Base-by-base conservation (phyloP, 2,888 invertebrate genomes). In the Torymus tubicola region DNA sequence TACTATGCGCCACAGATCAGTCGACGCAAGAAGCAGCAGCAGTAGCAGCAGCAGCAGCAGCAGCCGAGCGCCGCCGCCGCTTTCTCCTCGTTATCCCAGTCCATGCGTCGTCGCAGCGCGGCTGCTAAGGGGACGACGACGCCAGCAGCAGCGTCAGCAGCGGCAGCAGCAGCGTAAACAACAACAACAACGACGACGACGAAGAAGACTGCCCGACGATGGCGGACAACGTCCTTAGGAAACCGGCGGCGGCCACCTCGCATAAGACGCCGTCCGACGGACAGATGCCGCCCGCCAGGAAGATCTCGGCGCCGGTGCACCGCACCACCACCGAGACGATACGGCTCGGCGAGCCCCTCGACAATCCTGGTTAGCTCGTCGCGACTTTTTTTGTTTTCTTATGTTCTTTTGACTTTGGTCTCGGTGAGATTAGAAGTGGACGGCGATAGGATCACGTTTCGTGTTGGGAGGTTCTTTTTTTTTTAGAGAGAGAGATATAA, bases 21-120 rank as follows among this genome's bases (percentile, higher is more conserved):
- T 42, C 42, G 42, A 42, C 42, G 42, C 42, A 42, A 42, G 42
- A 42, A 42, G 42, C 8, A 42, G 42, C 42, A 42, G 80, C 91
- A 93, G 83, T 91, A 92, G 84, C 92, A 93, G 84, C 92, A 92
- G 85, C 92, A 92, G 85, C 89, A 92, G 79, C 92, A 92, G 85
- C 92, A 88, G 81, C 89, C 91, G 76, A 88, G 89, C 71, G 85
- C 86, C 50, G 55, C 13, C 55, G 42, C 16, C 14, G 42, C 42
- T 42, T 42, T 42, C 42, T 42, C 42, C 42, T 42, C 42, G 42
- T 42, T 42, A 42, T 42, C 8, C 42, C 42, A 42, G 42, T 42
- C 42, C 42, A 5, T 8, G 42, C 42, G 42, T 42, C 42, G 42
- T 42, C 10, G 42, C 42, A 42, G 42, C 42, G 42, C 8, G 8